A percentile compares a stretch with the other conserved stretches of the same genome.
phyloP scores from a whole-genome alignment of 2,113 vertebrate species.

The cattle (Bos taurus) region DNA sequence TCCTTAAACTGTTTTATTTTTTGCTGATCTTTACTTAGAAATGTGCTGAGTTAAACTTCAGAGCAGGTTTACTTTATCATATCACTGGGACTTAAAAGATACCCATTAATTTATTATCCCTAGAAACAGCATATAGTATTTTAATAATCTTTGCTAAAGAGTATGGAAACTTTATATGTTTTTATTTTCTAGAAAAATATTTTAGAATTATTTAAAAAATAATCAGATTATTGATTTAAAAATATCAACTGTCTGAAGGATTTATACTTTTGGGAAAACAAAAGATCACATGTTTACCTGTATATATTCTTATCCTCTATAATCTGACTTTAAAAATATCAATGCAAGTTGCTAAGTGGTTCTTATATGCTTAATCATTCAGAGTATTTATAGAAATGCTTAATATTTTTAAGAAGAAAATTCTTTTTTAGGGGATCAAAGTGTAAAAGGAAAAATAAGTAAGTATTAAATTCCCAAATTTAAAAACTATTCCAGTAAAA shows the following conservation, averaged over 20 bases:
- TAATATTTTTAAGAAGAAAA: background rate
- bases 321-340: conserved; percentile 2
- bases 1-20: conserved; percentile 51
- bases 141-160: background rate
- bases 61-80: conserved; percentile 15
- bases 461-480: background rate
- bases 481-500: conserved; percentile 25
- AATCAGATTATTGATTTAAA: conserved; percentile 37
- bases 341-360: background rate
- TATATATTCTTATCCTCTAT: background rate
- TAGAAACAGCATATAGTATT: background rate
- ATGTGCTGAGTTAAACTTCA: conserved; percentile 41
- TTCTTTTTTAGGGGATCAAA: background rate
- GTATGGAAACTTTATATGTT: background rate
- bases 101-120: conserved; percentile 59
- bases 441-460: conserved; percentile 21
- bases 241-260: background rate
- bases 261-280: conserved; percentile 19
- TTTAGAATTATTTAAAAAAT: conserved; percentile 38
- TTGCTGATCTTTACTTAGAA: conserved; percentile 13
- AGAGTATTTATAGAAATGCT: background rate
- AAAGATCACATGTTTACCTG: background rate
- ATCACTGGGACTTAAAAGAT: conserved; percentile 37
- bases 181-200: conserved; percentile 42
- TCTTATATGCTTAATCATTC: background rate